Base-by-base conservation (phyloP, 2,888 invertebrate genomes). In the Tetheella fluctuosa region DNA sequence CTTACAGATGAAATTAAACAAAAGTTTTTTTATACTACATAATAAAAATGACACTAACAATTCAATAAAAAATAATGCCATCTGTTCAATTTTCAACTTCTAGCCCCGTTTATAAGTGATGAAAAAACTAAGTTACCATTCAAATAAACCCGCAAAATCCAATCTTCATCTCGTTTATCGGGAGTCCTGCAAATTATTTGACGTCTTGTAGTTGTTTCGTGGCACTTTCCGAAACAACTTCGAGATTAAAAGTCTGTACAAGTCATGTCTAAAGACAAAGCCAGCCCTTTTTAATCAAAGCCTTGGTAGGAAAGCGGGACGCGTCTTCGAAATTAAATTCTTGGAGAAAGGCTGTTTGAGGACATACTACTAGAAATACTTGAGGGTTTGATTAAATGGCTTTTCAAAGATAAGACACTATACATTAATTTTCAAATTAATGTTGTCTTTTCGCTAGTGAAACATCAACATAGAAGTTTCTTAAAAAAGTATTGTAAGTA, bases 261-360 rank as follows among this genome's bases (percentile, higher is more conserved):
- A 52, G 56, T 59, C 65, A 66, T 59, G 70, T 62, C 56, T 57
- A 57, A 57, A 71, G 65, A 76, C 77, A 77, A 76, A 72, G 73
- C 63, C 64, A 67, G 63, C 73, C 68, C 65, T 73, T 74, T 77
- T 76, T 77, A 75, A 77, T 75, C 74, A 76, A 62, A 64, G 65
- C 64, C 60, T 57, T 61, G 62, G 63, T 60, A 63, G 61, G 64
- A 63, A 67, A 62, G 28, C 28, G 17, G 34, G 54, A 28, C 28
- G 20, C 60, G 48, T 60, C 48, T 63, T 61, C 52, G 57, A 62
- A 62, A 68, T 68, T 64, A 64, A 65, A 65, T 65, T 65, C 62
- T 60, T 62, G 30, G 52, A 8, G 52, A 53, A 57, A 60, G 52
- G 42, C 59, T 60, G 20, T 52, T 60, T 56, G 23, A 62, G 28